Evolutionary conservation across 2,797 vertebrate species (phyloP), one percentile per base, ranked within the genome.

Genomic region (Falco novaeseelandiae): DNA sequence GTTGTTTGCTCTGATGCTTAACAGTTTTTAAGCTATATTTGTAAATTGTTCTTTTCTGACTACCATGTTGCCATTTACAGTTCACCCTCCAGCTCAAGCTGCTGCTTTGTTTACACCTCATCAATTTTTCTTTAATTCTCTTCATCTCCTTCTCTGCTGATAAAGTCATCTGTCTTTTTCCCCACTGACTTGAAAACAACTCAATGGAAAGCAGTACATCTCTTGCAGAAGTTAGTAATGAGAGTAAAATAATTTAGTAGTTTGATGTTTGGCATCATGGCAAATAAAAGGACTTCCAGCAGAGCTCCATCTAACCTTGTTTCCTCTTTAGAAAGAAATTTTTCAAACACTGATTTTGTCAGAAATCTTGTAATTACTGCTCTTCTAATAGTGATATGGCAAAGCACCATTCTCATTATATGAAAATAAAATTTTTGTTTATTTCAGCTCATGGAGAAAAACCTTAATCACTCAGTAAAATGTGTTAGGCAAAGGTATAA

Each of bases 231-330:
- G 49, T 90, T 94, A 93, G 89, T 90, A 93, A 89, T 40, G 72
- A 94, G 34, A 88, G 38, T 32, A 84, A 95, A 96, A 95, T 87
- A 2, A 92, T 93, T 89, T 92, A 2, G 2, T 91, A 79, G 48
- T 93, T 95, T 94, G 66, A 93, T 89, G 57, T 62, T 89, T 79
- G 34, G 20, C 51, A 80, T 36, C 57, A 63, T 22, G 36, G 79
- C 49, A 94, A 96, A 96, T 94, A 89, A 92, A 95, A 92, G 49
- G 27, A 86, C 46, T 90, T 96, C 85, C 90, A 92, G 81, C 80
- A 92, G 90, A 87, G 89, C 10, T 93, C 67, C 46, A n/a, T 82
- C 74, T 89, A 67, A 77, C 59, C 34, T 66, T 76, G 38, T 54
- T 96, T 81, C 51, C 36, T 84, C 66, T 87, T 91, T 54, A 83